A percentile compares a stretch with the other conserved stretches of the same genome.
phyloP scores from a whole-genome alignment of 2,888 invertebrate species.

The Acrocyrtus sp. region DNA sequence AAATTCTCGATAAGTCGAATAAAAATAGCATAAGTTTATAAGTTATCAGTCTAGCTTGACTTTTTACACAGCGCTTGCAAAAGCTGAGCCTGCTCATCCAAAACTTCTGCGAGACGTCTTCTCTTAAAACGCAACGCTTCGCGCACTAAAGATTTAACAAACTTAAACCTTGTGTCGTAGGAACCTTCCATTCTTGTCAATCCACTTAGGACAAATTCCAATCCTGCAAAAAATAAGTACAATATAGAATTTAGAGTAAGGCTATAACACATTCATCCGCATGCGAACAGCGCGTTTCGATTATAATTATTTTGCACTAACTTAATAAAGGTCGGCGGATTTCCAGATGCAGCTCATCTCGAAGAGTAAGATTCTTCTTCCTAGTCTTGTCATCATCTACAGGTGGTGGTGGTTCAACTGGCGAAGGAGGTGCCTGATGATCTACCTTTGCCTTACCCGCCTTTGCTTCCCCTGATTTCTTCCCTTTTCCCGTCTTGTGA shows the following conservation, averaged over 20 bases:
- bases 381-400: constrained; percentile 57
- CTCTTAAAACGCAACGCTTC: constrained; percentile 84
- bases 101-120: constrained; percentile 75
- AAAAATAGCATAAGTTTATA: not conserved
- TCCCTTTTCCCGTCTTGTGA: constrained; percentile 36
- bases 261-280: not conserved
- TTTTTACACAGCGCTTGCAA: constrained; percentile 45
- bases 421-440: constrained; percentile 3
- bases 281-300: not conserved
- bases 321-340: constrained; percentile 61
- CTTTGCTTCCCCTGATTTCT: constrained; percentile 24
- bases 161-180: constrained; percentile 57
- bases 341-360: constrained; percentile 60
- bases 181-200: constrained; percentile 59
- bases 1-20: not conserved
- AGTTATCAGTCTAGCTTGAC: constrained; percentile 29
- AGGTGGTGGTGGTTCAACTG: constrained; percentile 32
- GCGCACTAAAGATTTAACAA: constrained; percentile 59
- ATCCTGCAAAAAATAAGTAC: constrained; percentile 48
- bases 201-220: constrained; percentile 58
- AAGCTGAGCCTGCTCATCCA: constrained; percentile 70
- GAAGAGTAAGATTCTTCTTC: constrained; percentile 58
- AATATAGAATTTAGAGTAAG: not conserved
- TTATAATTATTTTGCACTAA: constrained; percentile 39
- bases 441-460: constrained; percentile 19